Evolutionary conservation across 1,140 invertebrate species (phyloP), one percentile per base, ranked within the genome.

Genomic region (Holcopasites calliopsidis): DNA sequence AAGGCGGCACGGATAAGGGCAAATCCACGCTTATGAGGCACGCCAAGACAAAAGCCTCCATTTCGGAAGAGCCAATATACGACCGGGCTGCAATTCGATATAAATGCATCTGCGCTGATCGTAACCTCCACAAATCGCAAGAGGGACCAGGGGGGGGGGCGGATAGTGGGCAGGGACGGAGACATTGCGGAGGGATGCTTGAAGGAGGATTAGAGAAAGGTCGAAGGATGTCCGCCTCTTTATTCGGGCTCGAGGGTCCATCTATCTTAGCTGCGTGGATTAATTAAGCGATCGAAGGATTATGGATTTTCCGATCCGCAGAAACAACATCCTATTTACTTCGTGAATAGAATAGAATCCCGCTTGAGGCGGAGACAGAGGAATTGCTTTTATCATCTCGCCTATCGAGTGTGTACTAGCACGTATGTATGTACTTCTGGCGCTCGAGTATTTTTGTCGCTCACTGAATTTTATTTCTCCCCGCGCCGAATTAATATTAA

Each of bases 21-120:
- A 90, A 90, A 91, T 89, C 90, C 89, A 88, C 86, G 88, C 90
- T 91, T 91, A 90, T 91, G 88, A 90, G 88, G 83, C 83, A 86
- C 80, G 84, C 85, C 86, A 90, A 90, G 88, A 90, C 88, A 90
- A 91, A 90, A 90, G 88, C 89, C 84, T 87, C 88, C 83, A 89
- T 90, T 90, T 88, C 82, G 85, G 61, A 74, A 86, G 82, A 87
- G 83, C 86, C 89, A 88, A 87, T 89, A 89, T 89, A 89, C 85
- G 82, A 85, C 16, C 66, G 76, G 79, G 79, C 84, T 89, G 88
- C 88, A 90, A 90, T 89, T 89, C 88, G 87, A 90, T 89, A 89
- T 89, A 90, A 89, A 90, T 90, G 88, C 88, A 90, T 90, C 87
- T 86, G 85, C 83, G 85, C 82, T 86, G 81, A 82, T 87, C 83